phyloP scores from a whole-genome alignment of 2,888 invertebrate species.

The Urechis unicinctus region DNA sequence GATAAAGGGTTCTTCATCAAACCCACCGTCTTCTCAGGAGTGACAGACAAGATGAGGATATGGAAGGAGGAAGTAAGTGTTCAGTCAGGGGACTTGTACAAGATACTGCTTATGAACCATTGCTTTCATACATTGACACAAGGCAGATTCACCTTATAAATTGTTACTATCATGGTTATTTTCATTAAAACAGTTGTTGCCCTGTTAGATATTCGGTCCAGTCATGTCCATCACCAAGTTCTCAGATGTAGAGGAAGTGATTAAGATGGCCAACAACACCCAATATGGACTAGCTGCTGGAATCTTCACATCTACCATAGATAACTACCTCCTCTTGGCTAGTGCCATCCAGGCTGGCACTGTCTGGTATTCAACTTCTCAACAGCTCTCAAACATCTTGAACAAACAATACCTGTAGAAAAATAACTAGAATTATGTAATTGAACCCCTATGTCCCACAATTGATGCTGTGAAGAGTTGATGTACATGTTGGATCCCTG shows the following conservation, averaged over 20 bases:
- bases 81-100: background rate
- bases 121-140: too few relatives aligned
- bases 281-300: background rate
- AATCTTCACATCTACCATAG: background rate
- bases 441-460: too few relatives aligned
- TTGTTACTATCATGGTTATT: too few relatives aligned
- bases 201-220: background rate
- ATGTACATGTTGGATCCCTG: too few relatives aligned
- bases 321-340: background rate
- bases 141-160: too few relatives aligned
- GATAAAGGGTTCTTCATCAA: conserved; percentile 51
- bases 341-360: background rate
- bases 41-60: conserved; percentile 52
- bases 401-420: too few relatives aligned
- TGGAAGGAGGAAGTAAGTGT: conserved; percentile 53
- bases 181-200: background rate
- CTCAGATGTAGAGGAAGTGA: background rate
- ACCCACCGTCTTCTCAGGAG: conserved; percentile 54
- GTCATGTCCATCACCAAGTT: background rate
- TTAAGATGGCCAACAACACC: background rate
- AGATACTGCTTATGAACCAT: too few relatives aligned
- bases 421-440: too few relatives aligned
- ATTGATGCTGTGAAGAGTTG: too few relatives aligned
- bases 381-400: too few relatives aligned
- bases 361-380: too few relatives aligned